Evolutionary conservation across 1,140 invertebrate species (phyloP), one percentile per base, ranked within the genome.

Genomic region (Drosophila sucinea): DNA sequence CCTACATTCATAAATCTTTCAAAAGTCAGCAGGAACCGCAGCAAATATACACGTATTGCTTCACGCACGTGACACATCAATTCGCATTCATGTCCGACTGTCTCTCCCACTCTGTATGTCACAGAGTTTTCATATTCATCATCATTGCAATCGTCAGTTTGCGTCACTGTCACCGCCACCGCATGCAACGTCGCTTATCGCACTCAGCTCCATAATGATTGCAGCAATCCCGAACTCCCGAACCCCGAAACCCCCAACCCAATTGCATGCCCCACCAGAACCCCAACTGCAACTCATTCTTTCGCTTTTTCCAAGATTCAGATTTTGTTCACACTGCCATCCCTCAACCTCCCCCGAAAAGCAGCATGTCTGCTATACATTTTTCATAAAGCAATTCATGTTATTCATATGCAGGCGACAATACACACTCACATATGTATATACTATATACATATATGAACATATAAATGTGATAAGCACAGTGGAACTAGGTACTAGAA

Each of bases 161-260:
- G 44, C 4, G 44, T 51, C 44, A 51, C 44, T 51, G 44, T 51
- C 44, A 51, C 44, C 78, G 87, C 79, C 87, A 73, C 72, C 72
- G 68, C 87, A 90, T 87, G 87, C 71, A 87, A 82, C 86, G 79
- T 84, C 81, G 85, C 85, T 90, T 90, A 90, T 90, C 86, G 86
- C 55, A 57, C 75, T 90, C 85, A 90, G 68, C 85, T 81, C 62
- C 81, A 67, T 81, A 90, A 90, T 90, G 85, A 90, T 85, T 79
- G 81, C 75, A 68, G 57, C 79, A 69, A 40, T 47, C 40, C 64
- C 63, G 56, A 32, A 11, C 33, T 68, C 32, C 30, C 30, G 30
- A 54, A 64, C n/a, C 29, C 60, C 60, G 4, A 54, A 72, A 27
- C 40, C 38, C 51, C 56, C 11, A 41, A n/a, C 41, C 41, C 8